phyloP scores from a whole-genome alignment of 2,888 invertebrate species.

The Antheraea assamensis region DNA sequence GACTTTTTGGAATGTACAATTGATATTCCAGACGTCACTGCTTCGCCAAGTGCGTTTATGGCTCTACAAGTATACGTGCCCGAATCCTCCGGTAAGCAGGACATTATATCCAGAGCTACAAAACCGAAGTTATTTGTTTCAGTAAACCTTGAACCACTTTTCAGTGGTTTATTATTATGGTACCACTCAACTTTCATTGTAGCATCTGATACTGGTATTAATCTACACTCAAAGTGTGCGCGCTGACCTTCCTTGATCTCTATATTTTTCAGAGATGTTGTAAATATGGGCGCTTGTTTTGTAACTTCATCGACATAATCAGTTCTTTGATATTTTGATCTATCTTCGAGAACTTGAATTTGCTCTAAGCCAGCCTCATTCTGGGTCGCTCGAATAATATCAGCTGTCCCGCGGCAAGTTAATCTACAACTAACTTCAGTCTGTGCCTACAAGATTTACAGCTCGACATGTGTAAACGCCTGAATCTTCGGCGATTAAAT shows the following conservation, averaged over 20 bases:
- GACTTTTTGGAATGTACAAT: constrained; percentile 92
- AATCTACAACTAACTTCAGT: constrained; percentile 90
- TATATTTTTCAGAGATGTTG: constrained; percentile 94
- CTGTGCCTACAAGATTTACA: constrained; percentile 93
- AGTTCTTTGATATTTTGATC: constrained; percentile 88
- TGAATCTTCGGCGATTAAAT: constrained; percentile 97
- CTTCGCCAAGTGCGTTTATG: constrained; percentile 95
- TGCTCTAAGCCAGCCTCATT: constrained; percentile 94
- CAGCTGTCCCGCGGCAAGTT: constrained; percentile 88
- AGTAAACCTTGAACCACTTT: constrained; percentile 96
- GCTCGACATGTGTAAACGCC: constrained; percentile 97
- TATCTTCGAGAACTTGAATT: constrained; percentile 94
- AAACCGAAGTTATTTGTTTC: constrained; percentile 99
- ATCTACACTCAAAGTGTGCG: constrained; percentile 96
- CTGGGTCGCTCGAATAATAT: constrained; percentile 92
- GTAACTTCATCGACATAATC: constrained; percentile 91
- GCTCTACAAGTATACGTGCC: constrained; percentile 98
- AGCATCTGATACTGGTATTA: constrained; percentile 96
- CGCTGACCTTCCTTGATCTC: constrained; percentile 97
- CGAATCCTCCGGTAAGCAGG: constrained; percentile 97
- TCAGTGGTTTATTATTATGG: constrained; percentile 94
- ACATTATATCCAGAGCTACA: constrained; percentile 97
- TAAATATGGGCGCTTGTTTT: constrained; percentile 96
- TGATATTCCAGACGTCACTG: constrained; percentile 94
- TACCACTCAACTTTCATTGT: constrained; percentile 98